Conservation (phyloP, 2,113 vertebrate genomes). For the Rhinolophus sinicus region DNA sequence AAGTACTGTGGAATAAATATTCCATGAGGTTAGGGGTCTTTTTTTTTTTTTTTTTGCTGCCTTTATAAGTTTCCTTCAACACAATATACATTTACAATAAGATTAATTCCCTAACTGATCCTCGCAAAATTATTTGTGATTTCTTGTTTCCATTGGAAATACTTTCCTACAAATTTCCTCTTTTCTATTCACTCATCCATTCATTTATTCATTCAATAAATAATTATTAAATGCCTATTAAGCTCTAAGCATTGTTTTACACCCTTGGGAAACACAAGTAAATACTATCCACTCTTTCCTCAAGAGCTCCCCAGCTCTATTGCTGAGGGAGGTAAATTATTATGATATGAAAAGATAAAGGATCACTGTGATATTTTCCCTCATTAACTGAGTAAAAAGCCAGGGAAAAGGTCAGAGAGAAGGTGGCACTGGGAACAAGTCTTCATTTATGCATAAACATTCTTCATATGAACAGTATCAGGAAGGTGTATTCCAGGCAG, state of each 20-base stretch:
- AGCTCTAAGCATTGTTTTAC: not conserved
- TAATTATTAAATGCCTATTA: not conserved
- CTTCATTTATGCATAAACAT: not conserved
- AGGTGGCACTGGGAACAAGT: not conserved
- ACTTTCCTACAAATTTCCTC: not conserved
- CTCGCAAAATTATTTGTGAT: not conserved
- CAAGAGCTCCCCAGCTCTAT: not conserved
- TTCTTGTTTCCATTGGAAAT: slow-evolving; percentile 45
- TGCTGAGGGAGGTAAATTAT: not conserved
- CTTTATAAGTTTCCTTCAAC: not conserved
- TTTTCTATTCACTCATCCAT: not conserved
- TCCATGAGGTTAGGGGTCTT: not conserved
- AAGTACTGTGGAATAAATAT: not conserved
- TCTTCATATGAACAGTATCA: not conserved
- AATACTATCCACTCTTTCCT: not conserved
- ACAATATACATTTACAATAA: not conserved
- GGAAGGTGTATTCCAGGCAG: not conserved
- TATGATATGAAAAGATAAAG: not conserved
- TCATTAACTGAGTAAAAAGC: not conserved
- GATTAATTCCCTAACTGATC: not conserved
- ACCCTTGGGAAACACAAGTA: not conserved
- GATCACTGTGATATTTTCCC: not conserved
- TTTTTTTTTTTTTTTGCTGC: slow-evolving; percentile 37
- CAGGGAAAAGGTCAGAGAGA: not conserved
- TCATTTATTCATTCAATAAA: not conserved